Evolutionary conservation across 2,888 invertebrate species (phyloP).

Genomic region (Helleia helle): DNA sequence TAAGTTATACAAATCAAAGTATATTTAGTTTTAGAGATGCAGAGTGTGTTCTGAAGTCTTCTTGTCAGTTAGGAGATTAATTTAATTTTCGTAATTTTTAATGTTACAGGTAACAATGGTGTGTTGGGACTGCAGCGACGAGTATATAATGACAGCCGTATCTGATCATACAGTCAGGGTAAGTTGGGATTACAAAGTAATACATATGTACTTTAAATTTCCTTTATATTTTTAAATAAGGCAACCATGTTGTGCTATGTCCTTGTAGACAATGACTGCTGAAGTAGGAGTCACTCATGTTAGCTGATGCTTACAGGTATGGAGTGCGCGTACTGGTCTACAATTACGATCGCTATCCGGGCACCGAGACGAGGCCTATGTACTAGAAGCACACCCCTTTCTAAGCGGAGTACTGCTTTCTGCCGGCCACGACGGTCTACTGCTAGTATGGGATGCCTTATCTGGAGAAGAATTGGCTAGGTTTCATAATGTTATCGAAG

Average conservation of each 20-base stretch:
- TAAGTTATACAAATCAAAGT: no score
- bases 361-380: conserved; percentile 95
- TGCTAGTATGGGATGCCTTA: conserved; percentile 87
- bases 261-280: no score
- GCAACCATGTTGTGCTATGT: no score
- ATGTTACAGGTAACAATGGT: conserved; percentile 95
- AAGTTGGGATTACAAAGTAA: conserved; percentile 22
- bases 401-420: conserved; percentile 86
- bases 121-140: conserved; percentile 93
- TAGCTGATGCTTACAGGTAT: conserved; percentile 79
- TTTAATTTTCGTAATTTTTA: no score
- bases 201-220: no score
- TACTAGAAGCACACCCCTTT: conserved; percentile 94
- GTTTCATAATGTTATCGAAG: conserved; percentile 85
- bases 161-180: conserved; percentile 86
- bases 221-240: no score
- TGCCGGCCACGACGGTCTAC: conserved; percentile 96
- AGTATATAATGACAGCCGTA: conserved; percentile 88
- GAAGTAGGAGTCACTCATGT: no score
- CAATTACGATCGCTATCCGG: conserved; percentile 80
- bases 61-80: no score
- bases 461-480: conserved; percentile 58
- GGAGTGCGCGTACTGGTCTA: conserved; percentile 81
- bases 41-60: no score
- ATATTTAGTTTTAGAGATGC: no score